Base-by-base conservation (phyloP, 1,140 invertebrate species). In the Caerostris darwini region DNA sequence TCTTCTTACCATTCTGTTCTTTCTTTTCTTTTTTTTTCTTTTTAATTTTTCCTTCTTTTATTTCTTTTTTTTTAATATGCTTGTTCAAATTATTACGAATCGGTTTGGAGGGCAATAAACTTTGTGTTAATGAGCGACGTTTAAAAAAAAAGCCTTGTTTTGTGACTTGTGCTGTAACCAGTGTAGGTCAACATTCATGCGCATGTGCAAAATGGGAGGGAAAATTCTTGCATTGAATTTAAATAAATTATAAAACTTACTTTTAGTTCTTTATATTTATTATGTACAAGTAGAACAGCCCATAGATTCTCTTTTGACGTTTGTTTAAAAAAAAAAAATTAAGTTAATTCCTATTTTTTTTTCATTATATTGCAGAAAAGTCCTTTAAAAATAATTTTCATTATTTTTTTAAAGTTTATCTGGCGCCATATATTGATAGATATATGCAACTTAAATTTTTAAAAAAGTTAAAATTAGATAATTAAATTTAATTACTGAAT, bases 21-120 rank as follows among this genome's bases (percentile, higher is more conserved):
- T 58, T 59, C 17, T 81, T 57, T 90, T 12, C 7, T 77, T 53
- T 54, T 69, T 90, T 90, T 34, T 34, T 34, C 34, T 34, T 34
- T 34, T 34, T 34, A 34, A 34, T 34, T 34, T 34, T 10, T 8
- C 81, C 59, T 58, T 59, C 17, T 81, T 57, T 90, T 12, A 7
- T 77, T 53, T 69, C 34, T 34, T 69, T 90, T 90, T 19, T 88
- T 85, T 61, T 90, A 90, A 90, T 90, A 90, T 54, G 57, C 71
- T 90, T 56, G 67, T 69, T 57, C 89, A 90, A 90, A 90, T 90
- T 90, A 90, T 90, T 81, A 81, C 53, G 89, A 77, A 90, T 90
- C 12, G 17, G 57, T 77, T 90, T 77, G 67, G 89, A 90, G 89
- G 89, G 89, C 89, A 90, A 81, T 90, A 90, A 90, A 90, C 89